Conservation (phyloP, 2,797 vertebrate genomes). For the Aphelocoma californica region DNA sequence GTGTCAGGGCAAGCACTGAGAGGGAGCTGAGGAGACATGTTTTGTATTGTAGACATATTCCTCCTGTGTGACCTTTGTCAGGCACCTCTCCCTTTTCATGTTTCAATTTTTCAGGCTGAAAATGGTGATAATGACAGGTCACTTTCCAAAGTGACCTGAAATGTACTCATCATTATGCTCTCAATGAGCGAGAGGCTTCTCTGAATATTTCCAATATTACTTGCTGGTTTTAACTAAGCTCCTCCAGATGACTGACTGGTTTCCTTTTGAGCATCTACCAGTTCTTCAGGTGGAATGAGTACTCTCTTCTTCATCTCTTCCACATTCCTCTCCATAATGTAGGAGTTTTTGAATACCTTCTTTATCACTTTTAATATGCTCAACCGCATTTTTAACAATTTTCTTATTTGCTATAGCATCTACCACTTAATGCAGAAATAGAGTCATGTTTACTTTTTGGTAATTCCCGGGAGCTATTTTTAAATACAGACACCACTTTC, state of each 20-base stretch:
- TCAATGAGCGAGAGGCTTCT: neutral
- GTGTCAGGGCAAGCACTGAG: neutral
- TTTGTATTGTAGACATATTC: neutral
- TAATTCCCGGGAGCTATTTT: neutral
- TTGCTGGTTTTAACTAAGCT: neutral
- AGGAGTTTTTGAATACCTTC: neutral
- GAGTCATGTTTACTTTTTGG: neutral
- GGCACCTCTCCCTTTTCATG: neutral
- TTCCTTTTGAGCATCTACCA: neutral
- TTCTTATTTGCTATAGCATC: neutral
- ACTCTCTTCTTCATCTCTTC: neutral
- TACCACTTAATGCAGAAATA: neutral
- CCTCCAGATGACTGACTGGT: neutral
- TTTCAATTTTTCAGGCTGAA: neutral
- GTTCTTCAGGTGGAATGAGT: neutral
- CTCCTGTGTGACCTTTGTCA: neutral
- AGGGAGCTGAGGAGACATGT: neutral
- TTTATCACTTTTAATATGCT: neutral
- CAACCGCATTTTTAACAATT: neutral
- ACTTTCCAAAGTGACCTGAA: neutral
- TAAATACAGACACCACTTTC: neutral
- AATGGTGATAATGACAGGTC: neutral
- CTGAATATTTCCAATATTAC: neutral
- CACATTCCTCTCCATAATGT: neutral
- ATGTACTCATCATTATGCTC: neutral